Evolutionary conservation across 2,113 vertebrate genomes (phyloP).

Genomic region (Damaliscus lunatus): DNA sequence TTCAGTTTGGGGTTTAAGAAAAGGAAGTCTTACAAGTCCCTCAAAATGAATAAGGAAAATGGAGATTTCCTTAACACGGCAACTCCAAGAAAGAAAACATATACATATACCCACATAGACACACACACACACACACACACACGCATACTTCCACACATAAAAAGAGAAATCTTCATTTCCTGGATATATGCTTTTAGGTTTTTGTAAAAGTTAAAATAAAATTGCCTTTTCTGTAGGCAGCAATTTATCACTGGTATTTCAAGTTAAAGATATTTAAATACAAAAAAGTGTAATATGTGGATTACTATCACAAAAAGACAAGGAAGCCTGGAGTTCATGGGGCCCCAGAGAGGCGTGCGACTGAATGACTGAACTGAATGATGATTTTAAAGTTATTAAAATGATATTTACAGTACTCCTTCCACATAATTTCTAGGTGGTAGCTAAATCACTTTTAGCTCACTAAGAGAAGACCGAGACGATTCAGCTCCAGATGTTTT

Average conservation of each 20-base stretch:
- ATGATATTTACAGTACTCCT: neutral
- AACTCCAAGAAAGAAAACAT: neutral
- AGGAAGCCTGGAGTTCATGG: neutral
- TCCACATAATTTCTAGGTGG: neutral
- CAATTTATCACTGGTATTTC: neutral
- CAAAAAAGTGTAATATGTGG: neutral
- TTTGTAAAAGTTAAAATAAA: conserved; percentile 30
- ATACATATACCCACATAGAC: rapidly evolving
- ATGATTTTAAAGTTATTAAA: conserved; percentile 14
- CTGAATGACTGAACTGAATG: neutral
- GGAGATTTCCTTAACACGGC: conserved; percentile 22
- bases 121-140: neutral
- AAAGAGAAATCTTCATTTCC: neutral
- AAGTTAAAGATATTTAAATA: neutral
- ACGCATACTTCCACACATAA: rapidly evolving
- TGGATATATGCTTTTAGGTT: neutral
- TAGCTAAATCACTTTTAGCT: neutral
- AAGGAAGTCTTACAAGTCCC: conserved; percentile 37
- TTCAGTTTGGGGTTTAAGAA: conserved; percentile 39
- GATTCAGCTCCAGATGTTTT: neutral
- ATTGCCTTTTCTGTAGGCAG: neutral
- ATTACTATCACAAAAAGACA: neutral
- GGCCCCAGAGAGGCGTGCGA: neutral
- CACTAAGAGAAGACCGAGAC: neutral
- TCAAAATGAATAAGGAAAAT: neutral